Base-by-base conservation (phyloP, 2,888 invertebrate genomes). In the Drosophila crucigera region DNA sequence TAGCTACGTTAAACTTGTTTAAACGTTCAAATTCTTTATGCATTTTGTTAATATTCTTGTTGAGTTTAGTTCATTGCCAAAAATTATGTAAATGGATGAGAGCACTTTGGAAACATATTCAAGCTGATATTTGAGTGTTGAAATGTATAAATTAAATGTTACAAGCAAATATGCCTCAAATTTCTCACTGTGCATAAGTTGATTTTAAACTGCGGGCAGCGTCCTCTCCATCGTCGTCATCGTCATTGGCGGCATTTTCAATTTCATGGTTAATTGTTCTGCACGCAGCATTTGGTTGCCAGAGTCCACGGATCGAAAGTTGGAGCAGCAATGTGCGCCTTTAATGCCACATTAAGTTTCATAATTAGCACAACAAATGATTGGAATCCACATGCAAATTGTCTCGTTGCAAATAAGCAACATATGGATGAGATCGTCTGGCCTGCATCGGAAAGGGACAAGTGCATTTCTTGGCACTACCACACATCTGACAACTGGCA, bases 231-330 rank as follows among this genome's bases (percentile, higher is more conserved):
- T 25, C 56, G 33, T 62, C 50, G 59, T 68, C 67, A 64, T 59
- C 69, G 28, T 63, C 75, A 54, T 60, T 71, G 70, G 53, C 66
- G 84, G 78, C 91, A 89, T 91, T 89, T 89, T 89, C 91, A 91
- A 89, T 89, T 89, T 89, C 89, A 89, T 90, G 89, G 91, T 89
- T 89, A 91, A 91, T 89, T 89, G 89, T 89, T 89, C 84, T 90
- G 84, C 89, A 91, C 82, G 91, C 89, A 78, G 91, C 91, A 86
- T 90, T 86, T 90, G 89, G 67, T 71, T 64, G 69, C 69, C 63
- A 54, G 52, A 71, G 75, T 80, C 78, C 73, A 76, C 59, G 33
- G 72, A 66, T 64, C 59, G 61, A 43, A 49, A 33, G 56, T 30
- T 63, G 31, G 33, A 28, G 33, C 67, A 30, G 37, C 56, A 64